These are phyloP conservation scores for Sebastiscus albofasciatus DNA, from an alignment of 2,797 vertebrate species.

Conservation along the genomic window DNA sequence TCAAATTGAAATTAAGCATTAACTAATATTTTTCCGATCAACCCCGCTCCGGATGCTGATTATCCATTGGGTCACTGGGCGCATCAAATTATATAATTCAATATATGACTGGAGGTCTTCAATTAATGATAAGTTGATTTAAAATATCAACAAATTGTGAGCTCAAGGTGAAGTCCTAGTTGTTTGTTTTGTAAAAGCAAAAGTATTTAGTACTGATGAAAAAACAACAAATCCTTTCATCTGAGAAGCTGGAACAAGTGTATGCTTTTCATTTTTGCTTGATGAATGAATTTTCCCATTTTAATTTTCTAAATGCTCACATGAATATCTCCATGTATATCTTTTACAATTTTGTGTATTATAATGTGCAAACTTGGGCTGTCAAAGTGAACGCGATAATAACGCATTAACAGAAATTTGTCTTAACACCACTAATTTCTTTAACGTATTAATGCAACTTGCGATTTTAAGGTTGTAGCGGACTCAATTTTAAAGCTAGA, in stretches of 20 bases:
- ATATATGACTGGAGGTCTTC: background rate
- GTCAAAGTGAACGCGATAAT: too few species aligned
- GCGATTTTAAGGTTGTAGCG: too few species aligned
- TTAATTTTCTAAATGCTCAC: background rate
- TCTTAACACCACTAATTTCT: too few species aligned
- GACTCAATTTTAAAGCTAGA: too few species aligned
- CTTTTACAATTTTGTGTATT: background rate
- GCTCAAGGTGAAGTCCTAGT: background rate
- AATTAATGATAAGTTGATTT: background rate
- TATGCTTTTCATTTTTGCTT: background rate
- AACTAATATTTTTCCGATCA: too few species aligned
- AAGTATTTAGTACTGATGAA: background rate
- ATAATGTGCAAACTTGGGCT: background rate
- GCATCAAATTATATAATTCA: background rate
- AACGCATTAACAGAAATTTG: too few species aligned
- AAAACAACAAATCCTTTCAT: background rate
- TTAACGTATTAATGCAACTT: too few species aligned
- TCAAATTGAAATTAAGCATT: background rate
- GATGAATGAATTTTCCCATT: background rate
- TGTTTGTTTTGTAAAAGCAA: background rate
- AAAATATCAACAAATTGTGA: background rate
- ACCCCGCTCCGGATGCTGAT: slow-evolving; percentile 66
- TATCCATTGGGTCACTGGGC: slow-evolving; percentile 51
- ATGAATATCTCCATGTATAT: background rate
- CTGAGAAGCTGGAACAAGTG: too few species aligned